phyloP scores from a whole-genome alignment of 2,888 invertebrate genomes.

The Agrochola litura region DNA sequence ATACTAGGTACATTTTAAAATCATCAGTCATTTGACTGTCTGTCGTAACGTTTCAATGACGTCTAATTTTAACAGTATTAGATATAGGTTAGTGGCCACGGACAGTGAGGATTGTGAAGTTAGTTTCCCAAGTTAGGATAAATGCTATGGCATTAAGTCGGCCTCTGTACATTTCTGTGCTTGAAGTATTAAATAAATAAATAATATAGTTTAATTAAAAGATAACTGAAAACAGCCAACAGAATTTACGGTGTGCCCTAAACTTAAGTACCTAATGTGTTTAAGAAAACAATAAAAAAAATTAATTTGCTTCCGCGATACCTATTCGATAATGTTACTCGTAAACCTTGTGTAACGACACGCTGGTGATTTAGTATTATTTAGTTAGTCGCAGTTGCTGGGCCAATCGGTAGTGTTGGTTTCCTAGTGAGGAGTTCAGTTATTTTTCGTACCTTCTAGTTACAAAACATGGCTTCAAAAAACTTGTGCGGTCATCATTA shows the following conservation, averaged over 20 bases:
- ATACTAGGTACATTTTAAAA: neutral
- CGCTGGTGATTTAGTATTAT: neutral
- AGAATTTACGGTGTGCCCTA: neutral
- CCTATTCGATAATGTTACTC: neutral
- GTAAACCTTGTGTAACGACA: neutral
- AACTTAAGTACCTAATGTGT: neutral
- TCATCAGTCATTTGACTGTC: neutral
- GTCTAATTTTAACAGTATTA: neutral
- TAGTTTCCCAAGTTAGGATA: neutral
- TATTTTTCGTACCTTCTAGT: no score
- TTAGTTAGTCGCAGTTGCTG: constrained; percentile 8
- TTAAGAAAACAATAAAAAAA: constrained; percentile 21
- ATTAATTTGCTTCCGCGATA: constrained; percentile 4
- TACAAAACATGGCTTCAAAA: neutral
- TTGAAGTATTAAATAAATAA: no score
- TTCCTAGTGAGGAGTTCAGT: neutral
- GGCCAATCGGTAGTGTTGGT: neutral
- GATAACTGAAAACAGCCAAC: neutral
- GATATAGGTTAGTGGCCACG: neutral
- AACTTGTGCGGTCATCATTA: neutral
- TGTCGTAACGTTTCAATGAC: neutral
- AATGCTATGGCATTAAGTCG: no score
- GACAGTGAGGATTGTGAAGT: neutral
- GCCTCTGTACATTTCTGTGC: no score
- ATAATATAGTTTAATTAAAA: neutral